Percentiles rank a stretch among this genome's conserved stretches.
Evolutionary conservation across 2,888 invertebrate species (phyloP).

Genomic region (Pseudoips prasinana): DNA sequence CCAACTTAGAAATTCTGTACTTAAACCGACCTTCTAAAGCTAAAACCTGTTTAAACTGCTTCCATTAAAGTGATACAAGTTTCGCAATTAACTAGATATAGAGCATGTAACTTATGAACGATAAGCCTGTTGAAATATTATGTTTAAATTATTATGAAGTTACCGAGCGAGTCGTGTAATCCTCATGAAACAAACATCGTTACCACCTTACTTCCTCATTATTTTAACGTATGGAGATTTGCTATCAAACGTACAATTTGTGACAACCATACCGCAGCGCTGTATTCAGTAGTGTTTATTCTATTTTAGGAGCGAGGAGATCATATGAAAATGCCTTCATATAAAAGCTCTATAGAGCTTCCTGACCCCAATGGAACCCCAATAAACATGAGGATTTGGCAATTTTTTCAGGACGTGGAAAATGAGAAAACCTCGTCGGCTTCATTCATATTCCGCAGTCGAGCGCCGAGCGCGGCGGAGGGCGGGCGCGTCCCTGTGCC

Average conservation of each 20-base stretch:
- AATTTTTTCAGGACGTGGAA: slow-evolving; percentile 46
- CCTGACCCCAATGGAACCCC: slow-evolving; percentile 24
- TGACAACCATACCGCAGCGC: too few relatives aligned
- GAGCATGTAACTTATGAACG: background rate
- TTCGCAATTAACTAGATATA: slow-evolving; percentile 23
- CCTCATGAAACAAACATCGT: too few relatives aligned
- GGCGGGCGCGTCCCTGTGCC: slow-evolving; percentile 46
- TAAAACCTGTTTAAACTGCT: slow-evolving; percentile 19
- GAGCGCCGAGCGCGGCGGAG: slow-evolving; percentile 60
- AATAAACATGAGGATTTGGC: slow-evolving; percentile 36
- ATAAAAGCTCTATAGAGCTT: slow-evolving; percentile 24
- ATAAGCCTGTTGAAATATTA: too few relatives aligned
- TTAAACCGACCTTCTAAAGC: slow-evolving; percentile 13
- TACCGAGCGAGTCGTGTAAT: too few relatives aligned
- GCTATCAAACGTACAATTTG: too few relatives aligned
- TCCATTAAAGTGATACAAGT: slow-evolving; percentile 21
- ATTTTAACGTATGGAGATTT: too few relatives aligned
- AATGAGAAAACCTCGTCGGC: slow-evolving; percentile 54
- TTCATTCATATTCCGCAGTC: slow-evolving; percentile 62
- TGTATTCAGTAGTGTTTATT: too few relatives aligned
- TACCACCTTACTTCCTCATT: too few relatives aligned
- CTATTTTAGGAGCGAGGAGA: slow-evolving; percentile 27
- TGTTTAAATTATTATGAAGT: too few relatives aligned
- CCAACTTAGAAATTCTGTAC: slow-evolving; percentile 13
- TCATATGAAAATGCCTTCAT: slow-evolving; percentile 16